These are phyloP conservation scores for Papilio protenor DNA, from an alignment of 2,888 invertebrate genomes.

Conservation along the genomic window DNA sequence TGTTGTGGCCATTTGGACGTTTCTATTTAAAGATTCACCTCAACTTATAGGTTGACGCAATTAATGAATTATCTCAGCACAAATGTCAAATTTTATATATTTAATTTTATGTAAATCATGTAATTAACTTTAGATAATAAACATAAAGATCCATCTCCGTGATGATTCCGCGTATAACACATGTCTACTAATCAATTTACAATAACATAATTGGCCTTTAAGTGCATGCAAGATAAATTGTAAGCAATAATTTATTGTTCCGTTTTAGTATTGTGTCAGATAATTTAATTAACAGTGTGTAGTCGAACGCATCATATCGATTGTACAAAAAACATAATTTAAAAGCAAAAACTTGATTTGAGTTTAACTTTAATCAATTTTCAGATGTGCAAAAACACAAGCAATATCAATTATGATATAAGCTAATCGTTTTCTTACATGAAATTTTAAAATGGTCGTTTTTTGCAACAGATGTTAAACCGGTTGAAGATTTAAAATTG, in stretches of 20 bases:
- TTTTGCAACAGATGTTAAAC: slow-evolving; percentile 27
- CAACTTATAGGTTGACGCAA: background rate
- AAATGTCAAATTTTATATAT: no score
- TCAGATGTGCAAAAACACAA: slow-evolving; percentile 5
- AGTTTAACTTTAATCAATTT: slow-evolving; percentile 1
- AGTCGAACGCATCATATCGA: background rate
- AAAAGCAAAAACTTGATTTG: background rate
- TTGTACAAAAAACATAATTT: background rate
- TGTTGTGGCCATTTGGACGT: slow-evolving; percentile 28
- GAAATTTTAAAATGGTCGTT: slow-evolving; percentile 11
- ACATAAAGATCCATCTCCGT: background rate
- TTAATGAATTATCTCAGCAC: background rate
- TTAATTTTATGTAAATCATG: no score
- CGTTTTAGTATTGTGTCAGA: background rate
- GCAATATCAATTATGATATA: slow-evolving; percentile 3
- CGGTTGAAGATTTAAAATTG: slow-evolving; percentile 34
- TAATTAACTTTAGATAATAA: background rate
- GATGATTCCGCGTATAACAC: background rate
- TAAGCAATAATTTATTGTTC: slow-evolving; percentile 13
- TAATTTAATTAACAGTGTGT: background rate
- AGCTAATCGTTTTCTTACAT: slow-evolving; percentile 6
- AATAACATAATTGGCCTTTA: slow-evolving; percentile 6
- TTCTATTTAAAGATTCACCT: slow-evolving; percentile 38
- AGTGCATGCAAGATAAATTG: background rate
- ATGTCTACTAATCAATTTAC: slow-evolving; percentile 1